phyloP scores from a whole-genome alignment of 2,113 vertebrate genomes.

The Peromyscus maniculatus region DNA sequence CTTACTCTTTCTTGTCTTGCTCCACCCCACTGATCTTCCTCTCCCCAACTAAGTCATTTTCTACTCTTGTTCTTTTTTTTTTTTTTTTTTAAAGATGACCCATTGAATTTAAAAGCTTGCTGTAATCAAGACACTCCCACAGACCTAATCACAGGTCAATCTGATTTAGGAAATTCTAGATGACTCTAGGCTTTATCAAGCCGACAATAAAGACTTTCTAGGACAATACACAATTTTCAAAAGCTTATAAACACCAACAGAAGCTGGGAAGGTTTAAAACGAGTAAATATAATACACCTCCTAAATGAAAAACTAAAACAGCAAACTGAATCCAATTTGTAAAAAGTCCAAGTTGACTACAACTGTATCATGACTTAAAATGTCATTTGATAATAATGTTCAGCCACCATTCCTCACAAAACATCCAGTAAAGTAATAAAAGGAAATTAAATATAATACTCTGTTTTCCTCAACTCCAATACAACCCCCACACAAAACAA shows the following conservation, averaged over 20 bases:
- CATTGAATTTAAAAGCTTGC: background rate
- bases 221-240: slow-evolving; percentile 18
- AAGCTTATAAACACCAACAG: slow-evolving; percentile 21
- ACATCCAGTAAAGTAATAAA: slow-evolving; percentile 37
- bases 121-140: background rate
- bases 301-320: background rate
- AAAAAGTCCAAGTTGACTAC: background rate
- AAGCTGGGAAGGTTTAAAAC: slow-evolving; percentile 23
- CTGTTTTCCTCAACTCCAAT: background rate
- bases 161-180: background rate
- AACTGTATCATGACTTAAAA: slow-evolving; percentile 21
- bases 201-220: background rate
- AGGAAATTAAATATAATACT: background rate
- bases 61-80: background rate
- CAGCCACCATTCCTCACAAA: slow-evolving; percentile 13
- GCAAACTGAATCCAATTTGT: slow-evolving; percentile 13
- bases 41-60: background rate
- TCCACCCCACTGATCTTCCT: background rate
- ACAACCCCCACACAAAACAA: background rate
- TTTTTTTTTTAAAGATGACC: too few species aligned
- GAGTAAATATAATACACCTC: background rate
- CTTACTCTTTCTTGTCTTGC: background rate
- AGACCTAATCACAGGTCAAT: background rate
- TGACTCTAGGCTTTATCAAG: background rate
- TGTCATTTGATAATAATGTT: slow-evolving; percentile 45